phyloP scores from a whole-genome alignment of 2,888 invertebrate genomes.

The Leucania comma region DNA sequence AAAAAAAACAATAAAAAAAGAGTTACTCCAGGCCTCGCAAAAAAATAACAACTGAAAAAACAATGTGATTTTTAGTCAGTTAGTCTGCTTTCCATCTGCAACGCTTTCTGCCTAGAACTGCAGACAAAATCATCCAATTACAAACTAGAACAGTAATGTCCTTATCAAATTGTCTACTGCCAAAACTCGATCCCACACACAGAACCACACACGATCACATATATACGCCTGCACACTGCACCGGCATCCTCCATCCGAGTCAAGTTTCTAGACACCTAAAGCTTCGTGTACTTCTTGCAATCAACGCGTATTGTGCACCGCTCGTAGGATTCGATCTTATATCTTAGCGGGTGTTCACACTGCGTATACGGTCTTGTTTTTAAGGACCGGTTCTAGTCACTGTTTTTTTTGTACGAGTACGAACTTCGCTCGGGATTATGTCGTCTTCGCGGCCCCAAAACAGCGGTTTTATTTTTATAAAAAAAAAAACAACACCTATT shows the following conservation, averaged over 20 bases:
- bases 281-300: constrained; percentile 23
- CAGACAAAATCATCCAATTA: not conserved
- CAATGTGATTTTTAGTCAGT: too few relatives aligned
- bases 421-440: too few relatives aligned
- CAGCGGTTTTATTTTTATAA: too few relatives aligned
- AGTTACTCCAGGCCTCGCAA: too few relatives aligned
- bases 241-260: constrained; percentile 9
- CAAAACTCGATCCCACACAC: not conserved
- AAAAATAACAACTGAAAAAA: too few relatives aligned
- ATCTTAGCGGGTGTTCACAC: not conserved
- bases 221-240: not conserved
- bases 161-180: constrained; percentile 8
- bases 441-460: too few relatives aligned
- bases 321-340: constrained; percentile 32
- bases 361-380: not conserved
- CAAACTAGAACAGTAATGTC: not conserved
- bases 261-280: constrained; percentile 20
- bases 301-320: constrained; percentile 44
- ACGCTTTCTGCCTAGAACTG: too few relatives aligned
- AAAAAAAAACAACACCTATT: too few relatives aligned
- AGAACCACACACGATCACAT: not conserved
- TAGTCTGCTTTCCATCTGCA: too few relatives aligned
- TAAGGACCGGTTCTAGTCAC: too few relatives aligned
- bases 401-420: too few relatives aligned
- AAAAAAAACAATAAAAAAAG: too few relatives aligned